Evolutionary conservation across 2,888 invertebrate genomes (phyloP).

Genomic region (Formica aserva): DNA sequence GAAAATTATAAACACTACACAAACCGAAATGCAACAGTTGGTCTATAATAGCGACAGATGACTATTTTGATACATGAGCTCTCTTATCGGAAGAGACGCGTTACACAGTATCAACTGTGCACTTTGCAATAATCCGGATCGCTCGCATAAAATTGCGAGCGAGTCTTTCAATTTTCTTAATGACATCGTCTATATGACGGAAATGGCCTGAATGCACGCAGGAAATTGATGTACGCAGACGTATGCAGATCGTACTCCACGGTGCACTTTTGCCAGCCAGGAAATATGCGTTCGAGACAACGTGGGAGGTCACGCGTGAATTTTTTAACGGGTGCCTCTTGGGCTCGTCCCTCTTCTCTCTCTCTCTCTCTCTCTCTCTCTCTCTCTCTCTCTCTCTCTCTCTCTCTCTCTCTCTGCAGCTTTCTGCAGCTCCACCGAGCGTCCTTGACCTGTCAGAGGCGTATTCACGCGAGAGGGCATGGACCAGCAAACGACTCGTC

Average conservation of each 20-base stretch:
- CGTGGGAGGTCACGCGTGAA: slow-evolving; percentile 42
- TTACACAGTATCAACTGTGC: not conserved
- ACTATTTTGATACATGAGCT: slow-evolving; percentile 14
- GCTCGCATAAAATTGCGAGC: slow-evolving; percentile 23
- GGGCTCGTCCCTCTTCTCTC: not conserved
- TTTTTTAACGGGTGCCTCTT: slow-evolving; percentile 16
- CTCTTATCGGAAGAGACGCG: not conserved
- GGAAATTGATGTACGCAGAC: slow-evolving; percentile 38
- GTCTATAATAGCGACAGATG: slow-evolving; percentile 38
- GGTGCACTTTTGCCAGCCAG: slow-evolving; percentile 24
- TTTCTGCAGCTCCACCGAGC: slow-evolving; percentile 31
- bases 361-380: no score
- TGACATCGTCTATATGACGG: slow-evolving; percentile 37
- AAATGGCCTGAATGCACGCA: slow-evolving; percentile 33
- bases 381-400: not conserved
- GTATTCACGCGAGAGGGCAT: slow-evolving; percentile 59
- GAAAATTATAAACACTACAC: slow-evolving; percentile 11
- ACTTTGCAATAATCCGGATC: not conserved
- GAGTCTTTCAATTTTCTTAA: slow-evolving; percentile 47
- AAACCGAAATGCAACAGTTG: slow-evolving; percentile 43
- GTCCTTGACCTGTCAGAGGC: slow-evolving; percentile 69
- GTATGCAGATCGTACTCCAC: not conserved
- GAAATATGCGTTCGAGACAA: slow-evolving; percentile 42
- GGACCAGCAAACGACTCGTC: slow-evolving; percentile 36
- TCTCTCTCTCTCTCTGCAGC: not conserved